phyloP scores from a whole-genome alignment of 2,888 invertebrate species.

The Schizotus pectinicornis region DNA sequence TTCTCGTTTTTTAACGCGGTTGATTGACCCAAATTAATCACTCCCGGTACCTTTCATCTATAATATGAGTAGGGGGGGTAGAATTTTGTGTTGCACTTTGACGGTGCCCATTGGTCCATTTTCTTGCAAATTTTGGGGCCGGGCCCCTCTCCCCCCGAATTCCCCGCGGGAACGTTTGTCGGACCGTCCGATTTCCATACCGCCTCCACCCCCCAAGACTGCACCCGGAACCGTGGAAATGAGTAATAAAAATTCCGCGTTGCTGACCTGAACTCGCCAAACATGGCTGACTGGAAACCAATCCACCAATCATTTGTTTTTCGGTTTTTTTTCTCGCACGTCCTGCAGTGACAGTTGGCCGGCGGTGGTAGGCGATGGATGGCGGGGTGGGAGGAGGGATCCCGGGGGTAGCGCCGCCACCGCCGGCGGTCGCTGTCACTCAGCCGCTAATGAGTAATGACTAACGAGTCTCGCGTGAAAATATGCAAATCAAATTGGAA shows the following conservation, averaged over 20 bases:
- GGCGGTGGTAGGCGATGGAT: constrained; percentile 41
- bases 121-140: no score
- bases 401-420: constrained; percentile 32
- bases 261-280: constrained; percentile 34
- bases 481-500: constrained; percentile 61
- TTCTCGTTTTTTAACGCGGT: no score
- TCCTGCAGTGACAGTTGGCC: constrained; percentile 55
- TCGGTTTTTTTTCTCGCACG: constrained; percentile 57
- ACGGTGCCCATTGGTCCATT: no score
- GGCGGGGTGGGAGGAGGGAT: constrained; percentile 47
- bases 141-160: no score
- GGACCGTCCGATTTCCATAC: no score
- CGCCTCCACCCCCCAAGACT: not conserved
- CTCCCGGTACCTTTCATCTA: no score
- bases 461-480: constrained; percentile 55
- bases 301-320: constrained; percentile 58
- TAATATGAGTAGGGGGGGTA: no score
- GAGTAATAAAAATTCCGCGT: constrained; percentile 41
- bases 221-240: constrained; percentile 23
- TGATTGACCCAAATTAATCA: no score
- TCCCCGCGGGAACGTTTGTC: no score
- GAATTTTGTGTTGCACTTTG: no score
- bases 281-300: constrained; percentile 56
- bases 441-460: constrained; percentile 60
- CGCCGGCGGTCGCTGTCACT: constrained; percentile 51